phyloP scores from a whole-genome alignment of 2,888 invertebrate genomes.

The Apamea monoglypha region DNA sequence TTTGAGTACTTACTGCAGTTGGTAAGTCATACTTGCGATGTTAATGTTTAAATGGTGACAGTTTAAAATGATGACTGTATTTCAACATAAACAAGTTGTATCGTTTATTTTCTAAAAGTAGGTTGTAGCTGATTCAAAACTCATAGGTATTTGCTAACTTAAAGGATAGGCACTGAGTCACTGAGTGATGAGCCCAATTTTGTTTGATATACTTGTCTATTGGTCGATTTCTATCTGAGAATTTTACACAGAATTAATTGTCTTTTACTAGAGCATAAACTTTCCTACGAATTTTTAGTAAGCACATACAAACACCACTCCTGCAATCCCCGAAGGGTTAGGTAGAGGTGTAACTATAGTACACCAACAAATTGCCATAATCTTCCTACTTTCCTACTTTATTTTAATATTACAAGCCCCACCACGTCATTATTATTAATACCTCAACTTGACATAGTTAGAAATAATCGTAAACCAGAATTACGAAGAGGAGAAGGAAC shows the following conservation, averaged over 20 bases:
- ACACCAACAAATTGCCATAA: no score
- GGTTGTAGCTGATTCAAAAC: neutral
- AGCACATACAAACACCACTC: neutral
- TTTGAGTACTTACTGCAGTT: slow-evolving; percentile 27
- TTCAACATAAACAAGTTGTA: neutral
- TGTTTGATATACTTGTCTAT: neutral
- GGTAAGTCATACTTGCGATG: slow-evolving; percentile 10
- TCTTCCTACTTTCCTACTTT: no score
- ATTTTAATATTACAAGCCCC: no score
- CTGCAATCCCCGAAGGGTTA: neutral
- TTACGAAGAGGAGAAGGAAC: no score
- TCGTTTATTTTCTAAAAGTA: neutral
- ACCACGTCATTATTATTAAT: no score
- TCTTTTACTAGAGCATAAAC: neutral
- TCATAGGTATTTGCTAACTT: neutral
- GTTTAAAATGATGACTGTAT: slow-evolving; percentile 17
- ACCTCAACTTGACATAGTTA: no score
- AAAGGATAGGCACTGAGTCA: neutral
- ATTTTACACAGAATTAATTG: neutral
- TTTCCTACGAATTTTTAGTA: neutral
- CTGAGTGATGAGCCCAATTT: neutral
- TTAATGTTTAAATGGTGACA: slow-evolving; percentile 35
- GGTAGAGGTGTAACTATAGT: no score
- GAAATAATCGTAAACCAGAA: no score
- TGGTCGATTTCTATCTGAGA: neutral